Conservation (phyloP, 2,113 vertebrate genomes). For the Rafetus swinhoei region DNA sequence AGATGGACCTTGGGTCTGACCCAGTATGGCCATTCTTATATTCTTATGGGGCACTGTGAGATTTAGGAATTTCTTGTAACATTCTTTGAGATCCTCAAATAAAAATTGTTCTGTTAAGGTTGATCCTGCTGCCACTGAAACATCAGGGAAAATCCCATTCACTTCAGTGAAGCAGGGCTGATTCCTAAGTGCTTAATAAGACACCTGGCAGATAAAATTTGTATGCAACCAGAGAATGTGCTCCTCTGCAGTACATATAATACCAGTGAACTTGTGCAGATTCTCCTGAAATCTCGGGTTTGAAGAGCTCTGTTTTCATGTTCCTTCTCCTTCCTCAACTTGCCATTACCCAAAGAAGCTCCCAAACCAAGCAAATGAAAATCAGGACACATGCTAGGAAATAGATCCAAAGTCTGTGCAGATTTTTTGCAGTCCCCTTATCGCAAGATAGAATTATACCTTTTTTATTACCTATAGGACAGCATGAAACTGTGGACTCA, state of each 20-base stretch:
- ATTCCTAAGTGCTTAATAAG: not conserved
- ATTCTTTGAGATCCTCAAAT: not conserved
- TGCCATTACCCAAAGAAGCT: not conserved
- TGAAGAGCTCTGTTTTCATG: not conserved
- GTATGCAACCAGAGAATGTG: not conserved
- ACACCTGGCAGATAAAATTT: not conserved
- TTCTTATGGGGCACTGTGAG: not conserved
- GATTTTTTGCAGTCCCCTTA: not conserved
- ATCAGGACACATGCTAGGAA: not conserved
- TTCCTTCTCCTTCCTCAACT: not conserved
- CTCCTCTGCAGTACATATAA: not conserved
- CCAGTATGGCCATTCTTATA: not conserved
- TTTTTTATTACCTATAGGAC: not conserved
- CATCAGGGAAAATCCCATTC: not conserved
- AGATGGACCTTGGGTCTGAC: no score
- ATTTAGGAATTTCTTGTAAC: not conserved
- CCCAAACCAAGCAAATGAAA: not conserved
- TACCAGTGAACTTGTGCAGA: not conserved
- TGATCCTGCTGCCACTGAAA: not conserved
- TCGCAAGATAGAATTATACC: rapidly evolving
- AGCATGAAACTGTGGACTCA: rapidly evolving
- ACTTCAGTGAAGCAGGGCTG: not conserved
- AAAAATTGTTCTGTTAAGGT: not conserved
- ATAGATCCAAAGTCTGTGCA: not conserved
- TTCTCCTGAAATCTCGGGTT: not conserved